Percentiles rank a stretch among this genome's conserved stretches.
Conservation (phyloP, 2,797 vertebrate genomes). For the Lophotriccus pileatus region DNA sequence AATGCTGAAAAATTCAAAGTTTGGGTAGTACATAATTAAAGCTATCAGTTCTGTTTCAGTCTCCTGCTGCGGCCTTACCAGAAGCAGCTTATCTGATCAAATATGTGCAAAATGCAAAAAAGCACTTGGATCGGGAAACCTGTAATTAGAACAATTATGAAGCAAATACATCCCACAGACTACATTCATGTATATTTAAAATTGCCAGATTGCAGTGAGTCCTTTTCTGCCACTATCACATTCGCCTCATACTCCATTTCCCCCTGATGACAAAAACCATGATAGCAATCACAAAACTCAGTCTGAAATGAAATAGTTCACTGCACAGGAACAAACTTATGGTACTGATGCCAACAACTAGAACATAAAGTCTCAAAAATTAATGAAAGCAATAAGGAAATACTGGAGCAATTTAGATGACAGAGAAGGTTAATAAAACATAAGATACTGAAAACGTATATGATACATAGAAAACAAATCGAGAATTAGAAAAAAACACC, state of each 20-base stretch:
- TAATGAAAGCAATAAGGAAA: not conserved
- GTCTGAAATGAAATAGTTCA: conserved; percentile 22
- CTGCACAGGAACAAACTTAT: not conserved
- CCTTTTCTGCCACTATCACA: not conserved
- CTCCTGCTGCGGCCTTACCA: not conserved
- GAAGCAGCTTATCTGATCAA: not conserved
- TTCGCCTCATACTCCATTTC: not conserved
- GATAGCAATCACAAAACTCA: not conserved
- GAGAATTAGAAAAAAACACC: not conserved
- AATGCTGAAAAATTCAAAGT: not conserved
- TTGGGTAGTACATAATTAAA: not conserved
- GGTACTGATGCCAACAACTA: not conserved
- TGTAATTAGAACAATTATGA: conserved; percentile 15
- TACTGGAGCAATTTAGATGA: not conserved
- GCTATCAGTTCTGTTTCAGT: not conserved
- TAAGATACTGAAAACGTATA: not conserved
- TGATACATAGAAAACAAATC: not conserved
- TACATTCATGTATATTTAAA: not conserved
- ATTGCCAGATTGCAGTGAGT: conserved; percentile 13
- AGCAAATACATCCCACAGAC: not conserved
- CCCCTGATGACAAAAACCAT: not conserved
- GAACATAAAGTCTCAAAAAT: not conserved
- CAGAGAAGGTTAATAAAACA: not conserved
- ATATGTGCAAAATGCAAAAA: not conserved
- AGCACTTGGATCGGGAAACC: not conserved